These are phyloP conservation scores for Pseudochromis fuscus DNA, from an alignment of 2,797 vertebrate species.

Conservation along the genomic window DNA sequence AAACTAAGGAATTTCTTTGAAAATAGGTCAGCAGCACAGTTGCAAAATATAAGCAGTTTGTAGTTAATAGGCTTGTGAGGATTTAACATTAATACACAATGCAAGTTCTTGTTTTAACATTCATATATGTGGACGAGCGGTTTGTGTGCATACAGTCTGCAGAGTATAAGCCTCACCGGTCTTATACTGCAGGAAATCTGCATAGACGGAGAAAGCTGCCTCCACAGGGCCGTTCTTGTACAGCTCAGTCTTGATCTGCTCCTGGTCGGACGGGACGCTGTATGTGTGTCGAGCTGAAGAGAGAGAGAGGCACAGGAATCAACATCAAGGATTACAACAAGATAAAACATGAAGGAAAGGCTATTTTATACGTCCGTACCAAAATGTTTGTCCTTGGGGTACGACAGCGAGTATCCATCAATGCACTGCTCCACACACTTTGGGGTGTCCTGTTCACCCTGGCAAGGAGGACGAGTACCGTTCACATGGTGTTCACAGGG, in stretches of 20 bases:
- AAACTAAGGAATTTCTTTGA: neutral
- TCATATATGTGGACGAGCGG: neutral
- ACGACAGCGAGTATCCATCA: constrained; percentile 86
- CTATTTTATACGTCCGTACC: constrained; percentile 76
- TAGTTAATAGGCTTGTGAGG: neutral
- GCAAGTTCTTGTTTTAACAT: neutral
- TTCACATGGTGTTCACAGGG: constrained; percentile 95
- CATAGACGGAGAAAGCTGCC: constrained; percentile 89
- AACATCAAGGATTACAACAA: neutral
- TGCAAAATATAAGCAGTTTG: neutral
- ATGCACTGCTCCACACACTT: constrained; percentile 85
- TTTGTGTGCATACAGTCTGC: neutral
- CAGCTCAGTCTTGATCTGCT: constrained; percentile 93
- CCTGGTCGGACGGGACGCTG: constrained; percentile 79
- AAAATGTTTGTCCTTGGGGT: constrained; percentile 90
- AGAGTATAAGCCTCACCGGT: constrained; percentile 80
- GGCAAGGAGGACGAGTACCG: constrained; percentile 89
- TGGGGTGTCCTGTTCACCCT: constrained; percentile 87
- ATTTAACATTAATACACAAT: neutral
- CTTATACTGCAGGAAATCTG: constrained; percentile 92
- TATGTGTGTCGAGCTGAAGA: constrained; percentile 86
- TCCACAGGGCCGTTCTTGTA: constrained; percentile 94
- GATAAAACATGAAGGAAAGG: neutral
- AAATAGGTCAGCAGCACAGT: neutral
- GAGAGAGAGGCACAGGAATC: constrained; percentile 6